Conservation (phyloP, 2,888 invertebrate genomes). For the Dioctria rufipes region DNA sequence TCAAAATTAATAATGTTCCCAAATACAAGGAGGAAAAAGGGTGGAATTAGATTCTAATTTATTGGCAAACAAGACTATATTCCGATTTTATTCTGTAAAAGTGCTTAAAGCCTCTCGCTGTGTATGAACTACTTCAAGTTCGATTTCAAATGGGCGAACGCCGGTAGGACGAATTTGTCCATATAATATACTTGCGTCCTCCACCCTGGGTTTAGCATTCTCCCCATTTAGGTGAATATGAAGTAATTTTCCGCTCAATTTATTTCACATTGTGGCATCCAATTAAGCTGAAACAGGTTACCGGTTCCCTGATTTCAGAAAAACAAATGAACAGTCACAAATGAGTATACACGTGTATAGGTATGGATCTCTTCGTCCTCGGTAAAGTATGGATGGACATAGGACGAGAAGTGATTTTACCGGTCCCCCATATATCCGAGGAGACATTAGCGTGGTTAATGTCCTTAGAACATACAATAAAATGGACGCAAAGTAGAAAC, state of each 20-base stretch:
- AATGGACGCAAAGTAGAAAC: not conserved
- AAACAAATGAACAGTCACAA: slow-evolving; percentile 52
- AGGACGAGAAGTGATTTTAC: slow-evolving; percentile 35
- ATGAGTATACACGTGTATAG: slow-evolving; percentile 21
- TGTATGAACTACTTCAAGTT: too few relatives aligned
- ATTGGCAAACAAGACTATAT: too few relatives aligned
- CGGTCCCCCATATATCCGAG: slow-evolving; percentile 25
- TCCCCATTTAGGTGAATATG: slow-evolving; percentile 61
- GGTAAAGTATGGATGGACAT: slow-evolving; percentile 7
- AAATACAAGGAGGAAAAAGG: too few relatives aligned
- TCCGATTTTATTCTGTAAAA: too few relatives aligned
- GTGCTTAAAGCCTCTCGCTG: too few relatives aligned
- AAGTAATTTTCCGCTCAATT: slow-evolving; percentile 72
- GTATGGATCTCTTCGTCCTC: not conserved
- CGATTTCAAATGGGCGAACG: not conserved
- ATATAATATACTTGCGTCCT: slow-evolving; percentile 11
- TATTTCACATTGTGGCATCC: slow-evolving; percentile 71
- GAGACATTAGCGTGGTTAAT: slow-evolving; percentile 45
- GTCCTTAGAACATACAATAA: slow-evolving; percentile 46
- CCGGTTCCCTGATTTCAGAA: slow-evolving; percentile 50
- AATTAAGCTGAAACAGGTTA: slow-evolving; percentile 67
- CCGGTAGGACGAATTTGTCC: slow-evolving; percentile 6
- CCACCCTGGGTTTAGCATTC: slow-evolving; percentile 4
- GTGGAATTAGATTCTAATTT: too few relatives aligned
- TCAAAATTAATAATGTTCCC: too few relatives aligned